Conservation (phyloP, 2,888 invertebrate species). For the Anaspis maculata region DNA sequence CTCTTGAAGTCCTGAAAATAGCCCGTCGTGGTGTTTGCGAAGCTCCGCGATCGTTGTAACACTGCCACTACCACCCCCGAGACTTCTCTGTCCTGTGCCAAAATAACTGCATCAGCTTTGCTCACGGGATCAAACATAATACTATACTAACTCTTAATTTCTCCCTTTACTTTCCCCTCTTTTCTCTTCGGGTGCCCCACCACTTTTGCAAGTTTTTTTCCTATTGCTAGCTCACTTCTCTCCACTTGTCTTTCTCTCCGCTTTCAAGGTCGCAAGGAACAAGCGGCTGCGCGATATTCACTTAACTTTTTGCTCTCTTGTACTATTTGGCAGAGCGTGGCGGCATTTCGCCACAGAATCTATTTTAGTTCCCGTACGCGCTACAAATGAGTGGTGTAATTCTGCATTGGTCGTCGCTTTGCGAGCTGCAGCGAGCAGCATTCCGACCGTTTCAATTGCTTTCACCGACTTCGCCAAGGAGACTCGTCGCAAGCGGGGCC, state of each 20-base stretch:
- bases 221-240: constrained; percentile 39
- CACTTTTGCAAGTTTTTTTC: constrained; percentile 36
- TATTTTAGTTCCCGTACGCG: constrained; percentile 27
- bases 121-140: constrained; percentile 39
- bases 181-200: constrained; percentile 36
- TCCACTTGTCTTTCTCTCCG: constrained; percentile 39
- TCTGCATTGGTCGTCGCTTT: constrained; percentile 28
- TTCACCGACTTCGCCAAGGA: constrained; percentile 42
- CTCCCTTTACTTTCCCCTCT: constrained; percentile 45
- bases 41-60: too few species aligned
- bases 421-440: constrained; percentile 27
- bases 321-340: constrained; percentile 23
- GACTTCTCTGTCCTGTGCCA: constrained; percentile 25
- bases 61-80: constrained; percentile 25
- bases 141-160: constrained; percentile 41
- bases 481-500: constrained; percentile 39
- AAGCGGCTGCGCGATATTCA: constrained; percentile 26
- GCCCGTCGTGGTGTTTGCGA: constrained; percentile 6
- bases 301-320: constrained; percentile 18
- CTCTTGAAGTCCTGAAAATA: constrained; percentile 25
- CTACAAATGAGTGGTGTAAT: constrained; percentile 21
- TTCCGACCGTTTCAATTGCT: constrained; percentile 35
- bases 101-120: constrained; percentile 34
- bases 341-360: constrained; percentile 30
- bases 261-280: constrained; percentile 40